A percentile compares a stretch with the other conserved stretches of the same genome.
Conservation (phyloP, 2,888 invertebrate genomes). For the Ennomos fuscantarius region DNA sequence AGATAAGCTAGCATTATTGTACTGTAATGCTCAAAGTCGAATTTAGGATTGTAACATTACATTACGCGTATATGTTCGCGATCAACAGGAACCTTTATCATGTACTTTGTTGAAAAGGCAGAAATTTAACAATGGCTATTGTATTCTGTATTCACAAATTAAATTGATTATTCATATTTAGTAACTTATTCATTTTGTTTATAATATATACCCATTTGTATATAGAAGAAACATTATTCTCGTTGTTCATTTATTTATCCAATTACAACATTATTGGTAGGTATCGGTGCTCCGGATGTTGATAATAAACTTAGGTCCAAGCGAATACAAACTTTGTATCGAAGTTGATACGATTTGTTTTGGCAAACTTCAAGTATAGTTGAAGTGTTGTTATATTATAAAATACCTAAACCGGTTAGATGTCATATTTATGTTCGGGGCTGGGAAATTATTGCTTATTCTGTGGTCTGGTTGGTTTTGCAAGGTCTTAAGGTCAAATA, state of each 20-base stretch:
- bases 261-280: conserved; percentile 12
- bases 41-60: too few species aligned
- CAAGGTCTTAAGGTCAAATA: conserved; percentile 9
- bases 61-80: background rate
- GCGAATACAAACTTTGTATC: background rate
- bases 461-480: conserved; percentile 15
- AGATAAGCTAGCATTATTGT: too few species aligned
- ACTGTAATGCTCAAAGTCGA: too few species aligned
- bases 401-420: conserved; percentile 11
- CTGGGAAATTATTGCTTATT: too few species aligned
- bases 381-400: background rate
- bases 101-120: background rate
- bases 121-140: conserved; percentile 16
- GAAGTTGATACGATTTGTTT: conserved; percentile 3
- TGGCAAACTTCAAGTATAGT: background rate
- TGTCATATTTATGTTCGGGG: background rate
- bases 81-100: background rate
- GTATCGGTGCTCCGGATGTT: conserved; percentile 12
- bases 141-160: background rate
- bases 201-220: conserved; percentile 4
- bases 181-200: background rate
- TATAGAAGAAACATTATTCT: background rate
- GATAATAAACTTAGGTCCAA: conserved; percentile 14
- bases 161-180: background rate
- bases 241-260: conserved; percentile 10